phyloP scores from a whole-genome alignment of 92 coral and sea anemone species.

The Phenganax marumi region DNA sequence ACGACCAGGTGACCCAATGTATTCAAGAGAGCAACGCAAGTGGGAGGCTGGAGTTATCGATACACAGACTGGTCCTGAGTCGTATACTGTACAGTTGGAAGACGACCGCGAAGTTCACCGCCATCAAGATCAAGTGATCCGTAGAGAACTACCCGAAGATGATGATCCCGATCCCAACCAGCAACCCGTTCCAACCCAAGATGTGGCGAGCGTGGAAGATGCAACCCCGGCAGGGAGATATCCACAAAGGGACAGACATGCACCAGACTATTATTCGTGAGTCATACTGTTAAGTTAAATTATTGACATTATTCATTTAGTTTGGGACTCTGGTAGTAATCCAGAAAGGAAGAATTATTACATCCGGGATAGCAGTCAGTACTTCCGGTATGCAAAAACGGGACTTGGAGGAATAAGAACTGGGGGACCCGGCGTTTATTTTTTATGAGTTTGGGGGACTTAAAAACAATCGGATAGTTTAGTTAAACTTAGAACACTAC shows the following conservation, averaged over 20 bases:
- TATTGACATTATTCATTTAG: not conserved
- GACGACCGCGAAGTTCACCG: constrained; percentile 12
- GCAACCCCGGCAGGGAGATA: not conserved
- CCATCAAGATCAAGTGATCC: constrained; percentile 2
- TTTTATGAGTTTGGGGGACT: no score
- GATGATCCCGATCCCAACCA: not conserved
- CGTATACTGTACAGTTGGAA: constrained; percentile 42
- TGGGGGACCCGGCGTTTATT: no score
- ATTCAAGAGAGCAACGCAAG: constrained; percentile 41
- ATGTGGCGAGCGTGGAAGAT: not conserved
- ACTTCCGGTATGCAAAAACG: no score
- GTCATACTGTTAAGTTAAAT: not conserved
- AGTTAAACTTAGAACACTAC: not conserved
- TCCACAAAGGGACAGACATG: not conserved
- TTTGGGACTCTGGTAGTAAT: not conserved
- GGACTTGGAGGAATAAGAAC: no score
- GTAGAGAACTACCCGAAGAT: not conserved
- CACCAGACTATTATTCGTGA: not conserved
- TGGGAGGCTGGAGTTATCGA: constrained; percentile 28
- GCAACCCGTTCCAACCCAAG: not conserved
- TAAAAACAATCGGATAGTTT: no score
- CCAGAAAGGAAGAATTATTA: not conserved
- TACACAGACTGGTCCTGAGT: constrained; percentile 53
- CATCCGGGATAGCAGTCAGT: not conserved
- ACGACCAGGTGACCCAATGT: constrained; percentile 42